Conservation (phyloP, 2,888 invertebrate genomes). For the Nemoura dubitans region DNA sequence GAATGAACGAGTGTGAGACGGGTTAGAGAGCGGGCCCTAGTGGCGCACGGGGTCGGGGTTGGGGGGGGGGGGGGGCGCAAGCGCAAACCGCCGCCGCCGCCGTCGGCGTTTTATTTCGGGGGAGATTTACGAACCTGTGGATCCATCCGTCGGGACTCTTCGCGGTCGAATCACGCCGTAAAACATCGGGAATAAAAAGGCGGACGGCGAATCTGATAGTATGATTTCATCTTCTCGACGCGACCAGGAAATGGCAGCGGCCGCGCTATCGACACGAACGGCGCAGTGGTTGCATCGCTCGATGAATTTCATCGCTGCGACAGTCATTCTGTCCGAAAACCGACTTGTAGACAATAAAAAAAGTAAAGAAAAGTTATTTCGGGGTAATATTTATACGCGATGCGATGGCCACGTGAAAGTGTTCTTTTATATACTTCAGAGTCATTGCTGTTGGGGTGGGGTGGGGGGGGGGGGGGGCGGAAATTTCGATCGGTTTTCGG, state of each 20-base stretch:
- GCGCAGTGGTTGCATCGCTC: not conserved
- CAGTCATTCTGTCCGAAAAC: not conserved
- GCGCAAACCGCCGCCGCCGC: not conserved
- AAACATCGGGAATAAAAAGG: constrained; percentile 12
- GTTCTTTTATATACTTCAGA: constrained; percentile 22
- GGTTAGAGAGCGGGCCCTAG: not conserved
- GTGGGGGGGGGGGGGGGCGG: constrained; percentile 14
- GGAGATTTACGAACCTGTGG: constrained; percentile 12
- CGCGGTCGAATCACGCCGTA: not conserved
- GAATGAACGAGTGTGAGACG: not conserved
- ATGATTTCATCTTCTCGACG: not conserved
- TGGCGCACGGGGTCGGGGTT: no score
- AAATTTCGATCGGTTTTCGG: constrained; percentile 39
- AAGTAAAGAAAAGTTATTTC: not conserved
- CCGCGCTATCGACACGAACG: no score
- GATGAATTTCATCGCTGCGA: not conserved
- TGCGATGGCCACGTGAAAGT: constrained; percentile 9
- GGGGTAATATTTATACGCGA: not conserved
- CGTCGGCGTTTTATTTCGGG: not conserved
- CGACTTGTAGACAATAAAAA: not conserved
- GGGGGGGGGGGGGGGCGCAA: not conserved
- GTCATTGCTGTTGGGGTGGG: not conserved
- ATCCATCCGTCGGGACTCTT: not conserved
- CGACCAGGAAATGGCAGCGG: no score
- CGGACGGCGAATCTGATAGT: not conserved